Evolutionary conservation across 2,888 invertebrate species (phyloP), one percentile per base, ranked within the genome.

Genomic region (Cephus nigrinus): DNA sequence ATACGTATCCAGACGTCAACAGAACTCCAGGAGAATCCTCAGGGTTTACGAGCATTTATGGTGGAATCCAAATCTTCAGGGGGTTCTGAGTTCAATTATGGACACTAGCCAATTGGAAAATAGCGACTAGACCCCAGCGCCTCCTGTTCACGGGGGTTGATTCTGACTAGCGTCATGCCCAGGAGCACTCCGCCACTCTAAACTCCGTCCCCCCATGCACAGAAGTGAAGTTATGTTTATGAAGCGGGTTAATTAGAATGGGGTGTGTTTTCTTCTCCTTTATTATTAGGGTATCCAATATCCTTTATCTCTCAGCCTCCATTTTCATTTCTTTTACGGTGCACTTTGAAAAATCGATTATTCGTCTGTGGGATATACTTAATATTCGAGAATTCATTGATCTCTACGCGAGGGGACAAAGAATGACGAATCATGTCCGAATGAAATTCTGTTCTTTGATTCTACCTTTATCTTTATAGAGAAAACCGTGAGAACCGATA

Each of bases 71-170:
- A 77, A 74, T 77, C 74, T 55, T 55, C 74, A 73, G 80, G 74
- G 78, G 76, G 80, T 78, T 76, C 79, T 75, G 75, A 78, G 83
- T 85, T 88, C 87, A 86, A 88, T 89, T 87, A 88, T 85, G 85
- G 83, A 85, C 84, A 84, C 86, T 86, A 83, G 86, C 86, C 88
- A 89, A 87, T 88, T 85, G 89, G 86, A 88, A 88, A 89, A 88
- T 86, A 83, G 85, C 84, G 81, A 55, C 55, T 23, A 55, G 55
- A 55, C 55, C 55, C 55, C 84, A 75, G 81, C 83, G 84, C 80
- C 78, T 34, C 33, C 55, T 68, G 73, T 31, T 33, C 31, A 72
- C 31, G 40, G 12, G 73, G 73, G 71, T 36, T 72, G 69, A 75
- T 78, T 23, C 9, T 55, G 23, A 55, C 30, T 75, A 74, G 71